These are phyloP conservation scores for Heliconius hortense DNA, from an alignment of 2,888 invertebrate species.

Conservation along the genomic window DNA sequence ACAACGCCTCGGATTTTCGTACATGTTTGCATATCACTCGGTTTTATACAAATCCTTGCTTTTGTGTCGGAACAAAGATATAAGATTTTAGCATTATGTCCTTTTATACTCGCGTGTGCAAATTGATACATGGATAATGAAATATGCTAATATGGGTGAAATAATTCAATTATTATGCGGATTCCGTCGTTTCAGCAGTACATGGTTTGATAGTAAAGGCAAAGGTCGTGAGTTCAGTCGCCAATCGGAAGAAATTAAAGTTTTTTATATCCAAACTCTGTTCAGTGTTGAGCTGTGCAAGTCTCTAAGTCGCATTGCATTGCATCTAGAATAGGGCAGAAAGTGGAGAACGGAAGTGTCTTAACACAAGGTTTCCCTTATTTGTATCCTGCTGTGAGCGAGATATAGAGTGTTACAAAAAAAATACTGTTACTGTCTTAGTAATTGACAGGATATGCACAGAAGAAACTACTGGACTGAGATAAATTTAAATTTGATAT, in stretches of 20 bases:
- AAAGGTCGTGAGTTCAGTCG: neutral
- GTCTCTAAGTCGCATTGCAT: too few relatives aligned
- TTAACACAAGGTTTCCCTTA: too few relatives aligned
- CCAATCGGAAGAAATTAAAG: neutral
- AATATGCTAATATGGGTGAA: neutral
- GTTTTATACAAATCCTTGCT: slow-evolving; percentile 22
- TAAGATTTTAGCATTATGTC: slow-evolving; percentile 1
- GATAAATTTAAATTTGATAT: too few relatives aligned
- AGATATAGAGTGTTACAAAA: too few relatives aligned
- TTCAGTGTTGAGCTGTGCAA: neutral
- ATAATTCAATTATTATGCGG: neutral
- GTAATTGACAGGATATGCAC: too few relatives aligned
- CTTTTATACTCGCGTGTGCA: slow-evolving; percentile 7
- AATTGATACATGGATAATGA: slow-evolving; percentile 10
- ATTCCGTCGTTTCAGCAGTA: too few relatives aligned
- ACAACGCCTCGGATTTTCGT: slow-evolving; percentile 19
- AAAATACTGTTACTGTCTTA: too few relatives aligned
- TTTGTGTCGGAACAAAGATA: slow-evolving; percentile 18
- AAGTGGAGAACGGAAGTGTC: too few relatives aligned
- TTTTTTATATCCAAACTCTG: neutral
- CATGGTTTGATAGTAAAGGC: neutral
- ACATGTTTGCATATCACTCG: slow-evolving; percentile 15
- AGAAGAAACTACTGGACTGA: too few relatives aligned
- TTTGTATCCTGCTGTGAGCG: too few relatives aligned
- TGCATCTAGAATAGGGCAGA: too few relatives aligned